Evolutionary conservation across 2,113 vertebrate species (phyloP).

Genomic region (Prietella phreatophila): DNA sequence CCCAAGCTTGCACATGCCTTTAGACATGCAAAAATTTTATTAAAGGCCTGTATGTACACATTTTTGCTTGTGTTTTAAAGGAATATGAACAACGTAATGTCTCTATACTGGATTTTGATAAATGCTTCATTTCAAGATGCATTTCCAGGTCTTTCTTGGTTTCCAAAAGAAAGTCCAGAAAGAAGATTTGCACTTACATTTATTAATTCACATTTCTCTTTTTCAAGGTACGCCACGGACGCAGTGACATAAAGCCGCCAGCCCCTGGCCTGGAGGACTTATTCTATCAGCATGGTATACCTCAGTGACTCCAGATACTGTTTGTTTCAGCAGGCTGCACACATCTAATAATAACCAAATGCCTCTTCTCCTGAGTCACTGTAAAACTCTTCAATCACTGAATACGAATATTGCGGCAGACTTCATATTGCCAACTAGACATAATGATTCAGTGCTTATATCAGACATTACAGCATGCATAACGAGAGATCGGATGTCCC

Average conservation of each 20-base stretch:
- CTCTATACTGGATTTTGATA: neutral
- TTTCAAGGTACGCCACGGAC: constrained; percentile 69
- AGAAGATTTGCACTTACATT: constrained; percentile 38
- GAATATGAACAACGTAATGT: neutral
- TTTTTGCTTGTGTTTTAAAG: neutral
- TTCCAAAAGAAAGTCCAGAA: constrained; percentile 39
- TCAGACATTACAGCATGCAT: neutral
- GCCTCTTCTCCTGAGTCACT: neutral
- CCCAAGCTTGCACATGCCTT: neutral
- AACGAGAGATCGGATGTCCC: neutral
- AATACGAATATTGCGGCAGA: neutral
- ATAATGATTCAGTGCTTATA: neutral
- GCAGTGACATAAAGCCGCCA: constrained; percentile 64
- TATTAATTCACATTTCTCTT: neutral
- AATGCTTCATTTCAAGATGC: constrained; percentile 27
- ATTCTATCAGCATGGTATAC: constrained; percentile 70
- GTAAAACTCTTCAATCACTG: neutral
- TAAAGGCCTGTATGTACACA: neutral
- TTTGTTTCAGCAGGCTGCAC: neutral
- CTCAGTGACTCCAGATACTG: neutral
- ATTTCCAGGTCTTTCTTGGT: constrained; percentile 13
- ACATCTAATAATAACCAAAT: neutral
- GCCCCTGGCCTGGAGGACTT: constrained; percentile 75
- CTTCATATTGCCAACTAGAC: neutral
- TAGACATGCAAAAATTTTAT: neutral